phyloP scores from a whole-genome alignment of 2,113 vertebrate genomes.

The Stigmatopora argus region DNA sequence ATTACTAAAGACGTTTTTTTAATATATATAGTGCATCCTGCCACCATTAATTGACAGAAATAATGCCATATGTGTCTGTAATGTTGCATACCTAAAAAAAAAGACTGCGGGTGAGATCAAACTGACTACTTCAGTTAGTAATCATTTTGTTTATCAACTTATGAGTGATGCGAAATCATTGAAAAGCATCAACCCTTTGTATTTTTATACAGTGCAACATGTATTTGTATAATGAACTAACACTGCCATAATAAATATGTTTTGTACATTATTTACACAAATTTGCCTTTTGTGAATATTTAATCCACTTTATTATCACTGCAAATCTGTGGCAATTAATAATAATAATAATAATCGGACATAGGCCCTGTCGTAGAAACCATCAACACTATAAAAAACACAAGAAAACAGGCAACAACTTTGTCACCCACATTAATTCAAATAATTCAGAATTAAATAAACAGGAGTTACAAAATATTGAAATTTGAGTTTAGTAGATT shows the following conservation, averaged over 20 bases:
- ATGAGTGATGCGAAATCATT: slow-evolving; percentile 26
- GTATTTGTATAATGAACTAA: slow-evolving; percentile 60
- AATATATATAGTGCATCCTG: neutral
- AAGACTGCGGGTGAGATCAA: slow-evolving; percentile 26
- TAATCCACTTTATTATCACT: too few species aligned
- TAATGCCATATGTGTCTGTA: neutral
- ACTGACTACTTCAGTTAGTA: slow-evolving; percentile 38
- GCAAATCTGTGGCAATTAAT: too few species aligned
- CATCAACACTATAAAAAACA: too few species aligned
- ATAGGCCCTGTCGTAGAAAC: too few species aligned
- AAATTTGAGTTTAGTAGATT: too few species aligned
- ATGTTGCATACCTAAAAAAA: slow-evolving; percentile 1
- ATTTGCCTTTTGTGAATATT: slow-evolving; percentile 20
- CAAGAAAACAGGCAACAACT: too few species aligned
- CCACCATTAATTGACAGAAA: neutral
- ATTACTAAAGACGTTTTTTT: neutral
- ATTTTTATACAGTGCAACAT: slow-evolving; percentile 50
- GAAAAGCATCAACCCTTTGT: slow-evolving; percentile 32
- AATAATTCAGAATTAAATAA: too few species aligned
- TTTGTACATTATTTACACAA: slow-evolving; percentile 50
- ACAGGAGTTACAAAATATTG: too few species aligned
- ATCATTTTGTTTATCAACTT: slow-evolving; percentile 15
- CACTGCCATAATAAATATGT: slow-evolving; percentile 65
- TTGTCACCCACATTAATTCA: too few species aligned
- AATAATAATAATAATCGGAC: too few species aligned